Conservation (phyloP, 2,888 invertebrate species). For the Boloria selene region DNA sequence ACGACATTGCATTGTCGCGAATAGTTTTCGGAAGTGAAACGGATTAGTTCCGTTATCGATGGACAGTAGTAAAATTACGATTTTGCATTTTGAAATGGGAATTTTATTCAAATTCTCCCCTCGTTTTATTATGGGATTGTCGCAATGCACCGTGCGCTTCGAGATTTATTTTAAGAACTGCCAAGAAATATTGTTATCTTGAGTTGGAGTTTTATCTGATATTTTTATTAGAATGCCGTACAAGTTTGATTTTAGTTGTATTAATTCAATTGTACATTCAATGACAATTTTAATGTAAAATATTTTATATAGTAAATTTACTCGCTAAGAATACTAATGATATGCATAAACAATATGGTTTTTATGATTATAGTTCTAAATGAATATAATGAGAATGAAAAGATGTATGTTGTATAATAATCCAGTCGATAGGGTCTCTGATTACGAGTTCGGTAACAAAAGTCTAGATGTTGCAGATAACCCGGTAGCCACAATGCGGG, state of each 20-base stretch:
- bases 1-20: conserved; percentile 61
- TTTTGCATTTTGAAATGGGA: conserved; percentile 38
- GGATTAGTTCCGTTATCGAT: conserved; percentile 68
- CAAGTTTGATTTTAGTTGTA: neutral
- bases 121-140: conserved; percentile 14
- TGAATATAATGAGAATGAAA: conserved; percentile 35
- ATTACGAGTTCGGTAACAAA: conserved; percentile 63
- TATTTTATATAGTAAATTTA: too few relatives aligned
- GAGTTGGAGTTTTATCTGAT: neutral
- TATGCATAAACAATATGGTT: neutral
- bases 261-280: too few relatives aligned
- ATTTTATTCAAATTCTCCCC: conserved; percentile 40
- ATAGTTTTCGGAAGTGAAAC: conserved; percentile 65
- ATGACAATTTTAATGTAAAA: too few relatives aligned
- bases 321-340: neutral
- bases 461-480: conserved; percentile 74
- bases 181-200: conserved; percentile 6
- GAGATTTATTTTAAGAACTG: conserved; percentile 23
- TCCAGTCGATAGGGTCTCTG: conserved; percentile 47
- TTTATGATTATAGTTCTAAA: conserved; percentile 20
- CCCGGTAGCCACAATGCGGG: conserved; percentile 56
- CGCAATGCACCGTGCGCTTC: conserved; percentile 17
- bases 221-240: conserved; percentile 1
- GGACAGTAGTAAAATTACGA: conserved; percentile 50
- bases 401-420: conserved; percentile 46